Percentiles rank a stretch among this genome's conserved stretches.
Evolutionary conservation across 2,888 invertebrate genomes (phyloP).

Genomic region (Drosophila mimica): DNA sequence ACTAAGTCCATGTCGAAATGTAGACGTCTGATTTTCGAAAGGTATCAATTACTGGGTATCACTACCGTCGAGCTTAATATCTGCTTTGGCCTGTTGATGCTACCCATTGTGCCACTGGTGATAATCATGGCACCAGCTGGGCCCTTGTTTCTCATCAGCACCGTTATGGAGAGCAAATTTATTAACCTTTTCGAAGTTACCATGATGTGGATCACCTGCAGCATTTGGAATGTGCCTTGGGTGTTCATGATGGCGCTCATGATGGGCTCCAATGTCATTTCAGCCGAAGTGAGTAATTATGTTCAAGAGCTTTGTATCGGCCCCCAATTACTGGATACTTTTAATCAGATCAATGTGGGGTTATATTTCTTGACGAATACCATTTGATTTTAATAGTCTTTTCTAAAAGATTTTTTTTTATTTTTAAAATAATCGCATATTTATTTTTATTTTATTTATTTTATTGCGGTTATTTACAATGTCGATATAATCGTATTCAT

Average conservation of each 20-base stretch:
- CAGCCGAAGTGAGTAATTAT: constrained; percentile 60
- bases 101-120: constrained; percentile 56
- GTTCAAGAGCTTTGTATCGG: background rate
- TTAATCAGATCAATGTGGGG: background rate
- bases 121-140: constrained; percentile 48
- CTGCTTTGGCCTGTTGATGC: constrained; percentile 51
- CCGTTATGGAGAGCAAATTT: constrained; percentile 55
- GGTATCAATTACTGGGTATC: constrained; percentile 34
- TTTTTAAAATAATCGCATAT: too few species aligned
- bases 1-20: background rate
- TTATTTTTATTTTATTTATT: too few species aligned
- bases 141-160: constrained; percentile 52
- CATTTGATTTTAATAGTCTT: background rate
- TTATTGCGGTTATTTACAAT: too few species aligned
- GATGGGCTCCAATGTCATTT: constrained; percentile 51
- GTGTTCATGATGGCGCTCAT: constrained; percentile 47
- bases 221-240: constrained; percentile 59
- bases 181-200: background rate
- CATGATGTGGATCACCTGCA: constrained; percentile 7
- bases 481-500: too few species aligned
- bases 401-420: background rate
- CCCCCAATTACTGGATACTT: background rate
- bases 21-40: constrained; percentile 12
- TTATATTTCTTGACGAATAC: background rate
- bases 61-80: constrained; percentile 41